Conservation (phyloP, 2,797 vertebrate genomes). For the Gymnothorax javanicus region DNA sequence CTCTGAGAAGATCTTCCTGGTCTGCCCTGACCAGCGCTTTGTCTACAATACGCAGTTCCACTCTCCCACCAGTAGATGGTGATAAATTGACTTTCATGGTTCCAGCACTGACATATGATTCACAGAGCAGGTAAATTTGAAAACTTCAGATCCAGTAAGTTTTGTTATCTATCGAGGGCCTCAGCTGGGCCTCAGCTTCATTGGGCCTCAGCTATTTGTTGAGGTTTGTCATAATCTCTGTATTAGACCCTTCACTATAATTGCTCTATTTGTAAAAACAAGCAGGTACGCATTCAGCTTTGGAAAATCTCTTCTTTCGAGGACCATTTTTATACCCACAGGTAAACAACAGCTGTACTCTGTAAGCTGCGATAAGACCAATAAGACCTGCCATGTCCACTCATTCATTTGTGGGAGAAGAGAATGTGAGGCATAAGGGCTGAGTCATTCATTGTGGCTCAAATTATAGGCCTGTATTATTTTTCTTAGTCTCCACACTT, state of each 20-base stretch:
- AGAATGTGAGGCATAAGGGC: slow-evolving; percentile 33
- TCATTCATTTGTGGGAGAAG: slow-evolving; percentile 45
- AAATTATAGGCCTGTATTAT: slow-evolving; percentile 57
- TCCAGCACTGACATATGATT: not conserved
- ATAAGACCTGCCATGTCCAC: slow-evolving; percentile 46
- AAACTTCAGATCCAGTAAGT: not conserved
- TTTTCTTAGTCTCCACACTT: slow-evolving; percentile 64
- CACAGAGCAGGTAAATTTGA: not conserved
- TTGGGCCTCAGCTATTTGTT: not conserved
- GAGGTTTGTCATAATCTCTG: not conserved
- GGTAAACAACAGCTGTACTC: slow-evolving; percentile 29
- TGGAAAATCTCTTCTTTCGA: not conserved
- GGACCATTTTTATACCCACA: not conserved
- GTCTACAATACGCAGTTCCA: slow-evolving; percentile 27
- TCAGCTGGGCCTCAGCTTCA: not conserved
- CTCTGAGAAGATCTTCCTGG: not conserved
- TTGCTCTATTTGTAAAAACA: not conserved
- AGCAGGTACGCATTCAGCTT: not conserved
- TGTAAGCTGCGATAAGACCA: slow-evolving; percentile 50
- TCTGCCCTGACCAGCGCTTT: not conserved
- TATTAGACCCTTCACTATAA: not conserved
- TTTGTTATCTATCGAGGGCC: not conserved
- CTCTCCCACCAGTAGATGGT: slow-evolving; percentile 63
- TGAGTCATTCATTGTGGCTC: slow-evolving; percentile 49
- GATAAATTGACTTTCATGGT: slow-evolving; percentile 46